phyloP scores from a whole-genome alignment of 2,888 invertebrate genomes.

The Schizaphis graminum region DNA sequence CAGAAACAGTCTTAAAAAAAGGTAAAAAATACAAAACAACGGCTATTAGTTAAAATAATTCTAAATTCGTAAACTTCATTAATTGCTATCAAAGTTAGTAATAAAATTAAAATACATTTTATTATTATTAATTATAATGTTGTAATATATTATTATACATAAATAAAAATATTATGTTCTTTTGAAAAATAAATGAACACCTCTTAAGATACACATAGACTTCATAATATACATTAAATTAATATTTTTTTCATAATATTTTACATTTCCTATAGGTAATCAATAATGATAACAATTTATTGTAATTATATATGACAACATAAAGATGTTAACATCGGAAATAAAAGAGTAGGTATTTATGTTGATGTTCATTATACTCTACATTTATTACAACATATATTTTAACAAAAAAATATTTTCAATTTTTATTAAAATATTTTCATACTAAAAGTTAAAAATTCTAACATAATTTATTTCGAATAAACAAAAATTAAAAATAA shows the following conservation, averaged over 20 bases:
- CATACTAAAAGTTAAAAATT: background rate
- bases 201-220: background rate
- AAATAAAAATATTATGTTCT: background rate
- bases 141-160: background rate
- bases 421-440: background rate
- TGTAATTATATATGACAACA: no score
- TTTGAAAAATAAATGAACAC: background rate
- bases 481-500: background rate
- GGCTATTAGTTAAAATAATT: background rate
- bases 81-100: background rate
- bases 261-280: background rate
- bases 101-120: background rate
- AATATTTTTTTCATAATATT: background rate
- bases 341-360: background rate
- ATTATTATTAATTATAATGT: background rate
- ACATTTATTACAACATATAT: background rate
- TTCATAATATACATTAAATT: background rate
- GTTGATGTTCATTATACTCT: background rate
- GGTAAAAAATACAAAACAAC: background rate
- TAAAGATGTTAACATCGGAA: no score
- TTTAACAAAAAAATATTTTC: background rate
- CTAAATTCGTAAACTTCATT: background rate
- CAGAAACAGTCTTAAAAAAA: background rate
- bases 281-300: background rate
- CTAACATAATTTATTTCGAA: background rate